These are phyloP conservation scores for Sympetrum striolatum DNA, from an alignment of 2,888 invertebrate genomes.

Conservation along the genomic window DNA sequence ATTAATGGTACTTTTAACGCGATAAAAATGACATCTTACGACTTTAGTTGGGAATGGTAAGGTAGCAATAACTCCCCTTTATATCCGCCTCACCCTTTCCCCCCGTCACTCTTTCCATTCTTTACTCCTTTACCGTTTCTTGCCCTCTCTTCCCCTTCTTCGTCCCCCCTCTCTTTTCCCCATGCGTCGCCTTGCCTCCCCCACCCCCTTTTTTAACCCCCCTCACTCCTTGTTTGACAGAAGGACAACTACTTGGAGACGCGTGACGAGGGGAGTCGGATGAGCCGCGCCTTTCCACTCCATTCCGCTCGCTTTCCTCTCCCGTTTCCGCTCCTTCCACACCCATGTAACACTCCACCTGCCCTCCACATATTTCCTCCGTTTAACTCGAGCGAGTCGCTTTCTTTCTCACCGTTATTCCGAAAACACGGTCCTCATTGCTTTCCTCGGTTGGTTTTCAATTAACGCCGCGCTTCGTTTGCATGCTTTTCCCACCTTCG, in stretches of 20 bases:
- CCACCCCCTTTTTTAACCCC: not conserved
- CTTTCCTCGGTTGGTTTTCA: too few relatives aligned
- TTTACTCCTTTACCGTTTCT: not conserved
- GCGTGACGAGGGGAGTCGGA: not conserved
- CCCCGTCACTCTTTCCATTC: not conserved
- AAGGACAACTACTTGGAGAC: conserved; percentile 11
- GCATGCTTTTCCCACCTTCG: not conserved
- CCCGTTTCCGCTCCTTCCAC: not conserved
- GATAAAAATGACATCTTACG: too few relatives aligned
- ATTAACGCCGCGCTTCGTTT: too few relatives aligned
- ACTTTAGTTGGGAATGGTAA: too few relatives aligned
- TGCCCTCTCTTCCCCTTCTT: not conserved
- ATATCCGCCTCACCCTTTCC: not conserved
- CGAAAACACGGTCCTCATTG: not conserved
- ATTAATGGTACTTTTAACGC: too few relatives aligned
- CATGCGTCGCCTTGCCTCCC: not conserved
- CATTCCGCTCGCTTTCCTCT: not conserved
- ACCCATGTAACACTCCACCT: not conserved
- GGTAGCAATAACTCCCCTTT: not conserved
- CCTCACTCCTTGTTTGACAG: conserved; percentile 23
- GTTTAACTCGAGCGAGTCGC: not conserved
- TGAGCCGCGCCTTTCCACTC: not conserved
- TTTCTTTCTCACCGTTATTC: not conserved
- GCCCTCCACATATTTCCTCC: not conserved
- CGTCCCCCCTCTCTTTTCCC: not conserved